Evolutionary conservation across 1,140 invertebrate species (phyloP), one percentile per base, ranked within the genome.

Genomic region (Zelostemma sp.): DNA sequence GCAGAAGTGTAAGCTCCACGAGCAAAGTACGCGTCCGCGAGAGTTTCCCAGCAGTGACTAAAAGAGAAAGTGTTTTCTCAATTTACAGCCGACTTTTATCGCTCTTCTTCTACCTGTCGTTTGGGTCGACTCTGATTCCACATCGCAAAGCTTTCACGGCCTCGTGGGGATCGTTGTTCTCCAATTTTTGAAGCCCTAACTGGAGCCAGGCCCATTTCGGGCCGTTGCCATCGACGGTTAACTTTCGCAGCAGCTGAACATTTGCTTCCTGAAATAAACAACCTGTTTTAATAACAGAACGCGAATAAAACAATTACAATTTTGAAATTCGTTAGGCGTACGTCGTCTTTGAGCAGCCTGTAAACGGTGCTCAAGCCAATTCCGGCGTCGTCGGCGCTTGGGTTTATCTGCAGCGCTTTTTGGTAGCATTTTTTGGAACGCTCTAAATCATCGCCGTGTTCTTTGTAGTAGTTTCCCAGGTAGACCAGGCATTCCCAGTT

Each of bases 21-120:
- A 6, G 88, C 87, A 62, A 92, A 88, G 83, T 97, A 97, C 1
- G 93, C 93, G 86, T 97, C 95, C 28, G 91, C 95, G 73, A 97
- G 86, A 66, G 92, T 92, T 85, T 97, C 95, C 92, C 93, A 96
- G 67, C 25, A 28, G 3, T 28, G 25, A 28, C 8, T 28, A 28
- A 28, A 28, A 28, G 25, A n/a, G n/a, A n/a, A n/a, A n/a, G n/a
- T n/a, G n/a, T n/a, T n/a, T n/a, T n/a, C n/a, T n/a, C n/a, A n/a
- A n/a, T n/a, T n/a, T n/a, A n/a, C n/a, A n/a, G n/a, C n/a, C n/a
- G n/a, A n/a, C n/a, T n/a, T n/a, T n/a, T n/a, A n/a, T n/a, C n/a
- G n/a, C n/a, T n/a, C n/a, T n/a, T n/a, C n/a, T n/a, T n/a, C n/a
- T n/a, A 91, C 85, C 89, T 88, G 79, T 93, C 90, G 57, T 80